Evolutionary conservation across 23 tunicate genomes (phyloP), one percentile per base, ranked within the genome.

Genomic region (Aplidium turbinatum): DNA sequence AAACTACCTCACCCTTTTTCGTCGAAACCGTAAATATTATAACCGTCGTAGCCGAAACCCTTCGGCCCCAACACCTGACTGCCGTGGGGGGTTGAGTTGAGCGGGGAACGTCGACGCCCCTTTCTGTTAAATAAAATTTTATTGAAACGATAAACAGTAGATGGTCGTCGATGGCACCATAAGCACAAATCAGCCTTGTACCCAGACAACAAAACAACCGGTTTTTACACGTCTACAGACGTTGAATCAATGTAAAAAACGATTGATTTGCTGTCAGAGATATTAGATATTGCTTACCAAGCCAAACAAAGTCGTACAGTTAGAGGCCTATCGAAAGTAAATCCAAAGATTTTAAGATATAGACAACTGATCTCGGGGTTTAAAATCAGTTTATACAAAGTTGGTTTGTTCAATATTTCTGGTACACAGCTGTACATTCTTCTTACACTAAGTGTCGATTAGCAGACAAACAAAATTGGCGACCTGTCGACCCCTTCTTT

Each of bases 11-110:
- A 88, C 96, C 96, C 96, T 23, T 68, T 3, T 60, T 81, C 77
- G 51, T 88, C 56, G 42, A 57, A 88, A 1, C 96, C 96, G 57
- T 88, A 81, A 20, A 88, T 56, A 50, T 88, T 78, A 46, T 34
- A 88, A 1, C 96, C 96, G 62, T 88, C 87, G 20, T 62, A 71
- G 24, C 87, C 96, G 46, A 81, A 88, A 2, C 96, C 96, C 58
- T 88, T 88, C 21, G 82, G 87, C 0, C 78, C 88, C 57, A 81
- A 35, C 19, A 88, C 65, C 34, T 78, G 78, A 48, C 58, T 88
- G 4, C 96, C 96, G 22, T 46, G 38, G 0, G 96, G 96, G 33
- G 81, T 45, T 18, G 96, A 88, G 58, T 81, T 85, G 38, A 75
- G 77, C 11, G 87, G 57, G 11, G 96, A 81, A 2, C 66, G 82